Base-by-base conservation (phyloP, 1,140 invertebrate genomes). In the Brachionus plicatilis region DNA sequence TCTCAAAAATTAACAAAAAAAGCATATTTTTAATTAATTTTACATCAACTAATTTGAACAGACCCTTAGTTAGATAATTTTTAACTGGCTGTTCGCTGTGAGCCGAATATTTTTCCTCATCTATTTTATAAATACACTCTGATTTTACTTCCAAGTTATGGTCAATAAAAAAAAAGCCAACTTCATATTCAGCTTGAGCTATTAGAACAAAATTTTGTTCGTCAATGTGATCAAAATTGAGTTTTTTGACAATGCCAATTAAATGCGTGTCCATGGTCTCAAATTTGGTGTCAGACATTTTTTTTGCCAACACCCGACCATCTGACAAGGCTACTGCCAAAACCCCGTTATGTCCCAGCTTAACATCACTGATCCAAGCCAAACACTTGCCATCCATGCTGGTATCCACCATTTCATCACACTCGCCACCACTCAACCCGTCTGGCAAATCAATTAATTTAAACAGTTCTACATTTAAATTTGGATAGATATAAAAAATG, bases 41-140 rank as follows among this genome's bases (percentile, higher is more conserved):
- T 37, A 76, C 9, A 53, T 76, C 72, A 11, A 76, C 53, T 24
- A 76, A 76, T 29, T 76, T 76, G 14, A 76, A 76, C 17, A 41
- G 11, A 17, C 68, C 68, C 43, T 72, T 37, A 1, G 20, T 76
- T 76, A 50, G 20, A 76, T 53, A 72, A 41, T 76, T 76, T 29
- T 50, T 50, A 12, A 76, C 43, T 3, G 72, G 20, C 8, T 76
- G 20, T 50, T 27, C 6, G n/a, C 14, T 27, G 27, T 24, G 33
- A 3, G 43, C 17, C n/a, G 45, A 50, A 20, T 76, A 76, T 27
- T 27, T 20, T 3, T 2, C 11, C 11, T 76, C 72, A 17, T 76
- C 47, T 27, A 50, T 1, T 3, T 53, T 11, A 33, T 76, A 76
- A 12, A 76, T 41, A 12, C 41, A 43, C 17, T 41, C 7, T 17